Conservation (phyloP, 1,140 invertebrate genomes). For the Heliconius congener region DNA sequence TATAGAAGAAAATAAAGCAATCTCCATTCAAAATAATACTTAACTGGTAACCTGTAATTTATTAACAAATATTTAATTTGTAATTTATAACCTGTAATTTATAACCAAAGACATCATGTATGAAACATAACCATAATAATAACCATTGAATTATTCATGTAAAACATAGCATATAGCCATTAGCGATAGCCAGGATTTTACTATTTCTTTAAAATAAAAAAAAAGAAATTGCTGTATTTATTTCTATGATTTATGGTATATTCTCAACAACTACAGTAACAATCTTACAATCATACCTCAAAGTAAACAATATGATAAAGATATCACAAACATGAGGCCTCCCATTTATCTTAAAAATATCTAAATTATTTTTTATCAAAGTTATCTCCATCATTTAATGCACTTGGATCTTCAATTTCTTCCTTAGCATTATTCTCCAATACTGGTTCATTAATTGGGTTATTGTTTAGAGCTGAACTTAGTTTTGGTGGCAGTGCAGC, state of each 20-base stretch:
- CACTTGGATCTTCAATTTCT: conserved; percentile 71
- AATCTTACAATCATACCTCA: conserved; percentile 10
- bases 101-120: too few relatives aligned
- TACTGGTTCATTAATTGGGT: conserved; percentile 66
- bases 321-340: conserved; percentile 31
- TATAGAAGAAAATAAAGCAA: too few relatives aligned
- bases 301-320: conserved; percentile 6
- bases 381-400: conserved; percentile 66
- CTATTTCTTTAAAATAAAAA: too few relatives aligned
- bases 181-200: too few relatives aligned
- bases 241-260: background rate
- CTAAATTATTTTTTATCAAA: conserved; percentile 59
- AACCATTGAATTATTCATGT: too few relatives aligned
- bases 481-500: conserved; percentile 68
- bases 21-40: too few relatives aligned
- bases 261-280: background rate
- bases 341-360: conserved; percentile 22
- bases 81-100: too few relatives aligned
- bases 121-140: too few relatives aligned
- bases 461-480: conserved; percentile 65
- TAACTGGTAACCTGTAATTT: too few relatives aligned
- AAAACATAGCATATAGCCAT: too few relatives aligned
- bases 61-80: too few relatives aligned
- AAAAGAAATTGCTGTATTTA: background rate
- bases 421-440: conserved; percentile 75